Evolutionary conservation across 2,113 vertebrate genomes (phyloP).

Genomic region (Hassar affinis): DNA sequence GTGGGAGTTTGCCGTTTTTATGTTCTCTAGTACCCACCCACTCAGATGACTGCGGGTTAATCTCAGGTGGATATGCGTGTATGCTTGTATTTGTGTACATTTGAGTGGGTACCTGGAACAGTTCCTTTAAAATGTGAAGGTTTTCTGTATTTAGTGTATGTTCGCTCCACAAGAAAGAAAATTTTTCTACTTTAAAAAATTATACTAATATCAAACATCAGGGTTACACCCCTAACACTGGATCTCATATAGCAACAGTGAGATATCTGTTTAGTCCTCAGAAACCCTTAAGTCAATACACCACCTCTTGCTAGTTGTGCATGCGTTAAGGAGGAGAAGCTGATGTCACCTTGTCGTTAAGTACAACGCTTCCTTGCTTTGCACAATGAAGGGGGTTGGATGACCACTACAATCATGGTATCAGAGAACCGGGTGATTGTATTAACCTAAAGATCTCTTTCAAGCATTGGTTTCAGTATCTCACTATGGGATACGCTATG

Average conservation of each 20-base stretch:
- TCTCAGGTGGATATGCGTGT: constrained; percentile 26
- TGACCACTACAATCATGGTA: neutral
- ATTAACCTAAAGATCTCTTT: neutral
- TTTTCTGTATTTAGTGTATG: neutral
- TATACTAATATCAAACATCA: neutral
- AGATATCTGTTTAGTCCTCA: neutral
- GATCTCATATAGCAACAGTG: neutral
- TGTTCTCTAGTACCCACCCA: constrained; percentile 50
- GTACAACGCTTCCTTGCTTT: neutral
- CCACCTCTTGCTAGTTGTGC: neutral
- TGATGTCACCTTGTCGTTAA: neutral
- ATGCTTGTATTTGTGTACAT: constrained; percentile 2
- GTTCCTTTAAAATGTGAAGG: neutral
- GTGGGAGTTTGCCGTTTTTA: constrained; percentile 12
- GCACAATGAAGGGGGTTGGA: neutral
- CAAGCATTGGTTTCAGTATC: neutral
- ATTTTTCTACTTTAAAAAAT: neutral
- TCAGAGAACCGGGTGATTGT: neutral
- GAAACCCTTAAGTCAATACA: neutral
- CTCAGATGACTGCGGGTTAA: constrained; percentile 40
- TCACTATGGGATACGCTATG: neutral
- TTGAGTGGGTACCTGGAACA: constrained; percentile 7
- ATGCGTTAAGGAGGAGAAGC: neutral
- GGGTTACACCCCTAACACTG: neutral
- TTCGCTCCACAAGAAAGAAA: neutral